Evolutionary conservation across 2,797 vertebrate species (phyloP).

Genomic region (Catharus ustulatus): DNA sequence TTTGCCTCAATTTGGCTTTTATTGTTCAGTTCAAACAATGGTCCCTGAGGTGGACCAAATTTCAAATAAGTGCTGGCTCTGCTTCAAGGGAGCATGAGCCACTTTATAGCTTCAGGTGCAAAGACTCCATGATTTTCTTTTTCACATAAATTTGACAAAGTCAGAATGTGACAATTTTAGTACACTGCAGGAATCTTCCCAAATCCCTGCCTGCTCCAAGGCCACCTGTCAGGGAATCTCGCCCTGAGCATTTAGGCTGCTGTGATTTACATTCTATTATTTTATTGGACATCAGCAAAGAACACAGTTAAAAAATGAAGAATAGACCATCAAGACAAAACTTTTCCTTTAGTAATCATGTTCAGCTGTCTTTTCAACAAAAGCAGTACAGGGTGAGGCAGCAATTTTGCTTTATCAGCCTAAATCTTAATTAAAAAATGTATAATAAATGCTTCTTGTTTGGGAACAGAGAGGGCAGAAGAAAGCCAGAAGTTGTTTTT

Average conservation of each 20-base stretch:
- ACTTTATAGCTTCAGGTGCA: slow-evolving; percentile 47
- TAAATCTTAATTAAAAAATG: slow-evolving; percentile 41
- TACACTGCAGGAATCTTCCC: not conserved
- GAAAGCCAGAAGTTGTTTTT: slow-evolving; percentile 25
- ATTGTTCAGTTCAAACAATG: not conserved
- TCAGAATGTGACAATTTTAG: slow-evolving; percentile 5
- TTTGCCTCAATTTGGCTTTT: slow-evolving; percentile 11
- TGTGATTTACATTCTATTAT: slow-evolving; percentile 24
- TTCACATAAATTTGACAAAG: not conserved
- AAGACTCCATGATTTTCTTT: not conserved
- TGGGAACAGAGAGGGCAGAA: slow-evolving; percentile 17
- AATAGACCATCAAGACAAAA: not conserved
- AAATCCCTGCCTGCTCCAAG: slow-evolving; percentile 1
- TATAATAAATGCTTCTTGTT: slow-evolving; percentile 22
- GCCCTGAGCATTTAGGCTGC: not conserved
- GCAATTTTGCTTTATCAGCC: slow-evolving; percentile 20
- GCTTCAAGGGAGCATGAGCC: not conserved
- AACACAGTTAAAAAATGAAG: not conserved
- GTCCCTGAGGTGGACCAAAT: slow-evolving; percentile 32
- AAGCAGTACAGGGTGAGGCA: slow-evolving; percentile 12
- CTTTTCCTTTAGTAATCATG: not conserved
- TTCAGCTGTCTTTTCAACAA: slow-evolving; percentile 37
- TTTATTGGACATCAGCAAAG: not conserved
- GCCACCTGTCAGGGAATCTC: not conserved
- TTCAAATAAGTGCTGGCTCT: slow-evolving; percentile 17